These are phyloP conservation scores for Tridacna gigas DNA, from an alignment of 2,888 invertebrate species.

Conservation along the genomic window DNA sequence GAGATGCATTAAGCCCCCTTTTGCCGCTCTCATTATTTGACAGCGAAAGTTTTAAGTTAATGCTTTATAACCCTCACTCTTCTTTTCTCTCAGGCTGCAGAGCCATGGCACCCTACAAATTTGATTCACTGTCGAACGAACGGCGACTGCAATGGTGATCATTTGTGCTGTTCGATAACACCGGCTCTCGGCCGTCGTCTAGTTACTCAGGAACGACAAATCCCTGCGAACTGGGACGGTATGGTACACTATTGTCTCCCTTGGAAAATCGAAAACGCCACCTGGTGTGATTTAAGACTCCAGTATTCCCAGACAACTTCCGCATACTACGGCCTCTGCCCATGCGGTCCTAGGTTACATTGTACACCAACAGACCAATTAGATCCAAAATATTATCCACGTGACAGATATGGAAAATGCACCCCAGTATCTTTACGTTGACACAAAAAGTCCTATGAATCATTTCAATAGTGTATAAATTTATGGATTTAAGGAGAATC, in stretches of 20 bases:
- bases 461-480: too few species aligned
- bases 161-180: conserved; percentile 70
- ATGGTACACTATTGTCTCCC: conserved; percentile 76
- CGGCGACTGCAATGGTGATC: conserved; percentile 60
- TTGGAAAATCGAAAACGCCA: conserved; percentile 71
- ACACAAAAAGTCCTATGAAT: too few species aligned
- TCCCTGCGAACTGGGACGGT: conserved; percentile 63
- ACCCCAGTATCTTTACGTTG: background rate
- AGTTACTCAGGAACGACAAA: conserved; percentile 38
- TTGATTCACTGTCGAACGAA: conserved; percentile 63
- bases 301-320: conserved; percentile 63
- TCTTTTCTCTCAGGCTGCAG: conserved; percentile 30
- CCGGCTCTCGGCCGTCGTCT: conserved; percentile 62
- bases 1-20: too few species aligned
- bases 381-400: conserved; percentile 69
- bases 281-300: conserved; percentile 71
- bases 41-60: too few species aligned
- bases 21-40: too few species aligned
- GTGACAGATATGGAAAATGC: conserved; percentile 73
- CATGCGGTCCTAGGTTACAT: conserved; percentile 72
- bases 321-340: conserved; percentile 73
- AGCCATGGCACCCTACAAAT: conserved; percentile 53
- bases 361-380: conserved; percentile 69
- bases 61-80: too few species aligned
- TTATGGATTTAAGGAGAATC: too few species aligned